Evolutionary conservation across 2,113 vertebrate species (phyloP), one percentile per base, ranked within the genome.

Genomic region (Vidua macroura): DNA sequence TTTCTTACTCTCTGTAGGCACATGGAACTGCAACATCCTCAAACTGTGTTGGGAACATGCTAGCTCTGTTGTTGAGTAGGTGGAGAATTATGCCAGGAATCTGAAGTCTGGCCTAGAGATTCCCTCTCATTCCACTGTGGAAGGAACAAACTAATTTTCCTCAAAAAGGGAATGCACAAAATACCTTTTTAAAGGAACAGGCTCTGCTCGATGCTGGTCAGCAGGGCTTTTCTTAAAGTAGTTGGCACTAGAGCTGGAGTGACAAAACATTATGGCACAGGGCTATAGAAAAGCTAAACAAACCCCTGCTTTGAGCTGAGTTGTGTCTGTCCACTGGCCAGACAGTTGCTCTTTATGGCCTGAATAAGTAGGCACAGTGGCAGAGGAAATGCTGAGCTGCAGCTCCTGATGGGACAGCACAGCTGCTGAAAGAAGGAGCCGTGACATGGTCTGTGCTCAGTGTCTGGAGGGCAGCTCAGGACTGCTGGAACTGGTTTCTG

Each of bases 31-130:
- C 30, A 64, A 21, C 3, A 1, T 84, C 79, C 14, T 86, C 3
- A 0, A 74, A 7, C 49, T 60, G 14, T 64, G 56, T 75, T 49
- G 46, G 83, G 83, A 90, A 91, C 12, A 1, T 8, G 83, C 66
- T 83, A 68, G 4, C 11, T 39, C 75, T 78, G 51, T 25, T 28
- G 30, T 15, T 68, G 51, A 83, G 79, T 48, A 84, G 84, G 79
- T 77, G 84, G 69, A 79, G 41, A 97, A 90, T 90, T 93, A 86
- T 86, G 62, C 33, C 88, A 90, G 88, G 75, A 94, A 96, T 90
- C 79, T 74, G 41, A 72, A 82, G 27, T 35, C 64, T 69, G 56
- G 55, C 73, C 55, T 76, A 37, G 90, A 92, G 78, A 95, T 90
- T 94, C 73, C 69, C 86, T 76, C 28, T 64, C 14, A 6, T 31